phyloP scores from a whole-genome alignment of 1,140 invertebrate genomes.

The Hermetia illucens region DNA sequence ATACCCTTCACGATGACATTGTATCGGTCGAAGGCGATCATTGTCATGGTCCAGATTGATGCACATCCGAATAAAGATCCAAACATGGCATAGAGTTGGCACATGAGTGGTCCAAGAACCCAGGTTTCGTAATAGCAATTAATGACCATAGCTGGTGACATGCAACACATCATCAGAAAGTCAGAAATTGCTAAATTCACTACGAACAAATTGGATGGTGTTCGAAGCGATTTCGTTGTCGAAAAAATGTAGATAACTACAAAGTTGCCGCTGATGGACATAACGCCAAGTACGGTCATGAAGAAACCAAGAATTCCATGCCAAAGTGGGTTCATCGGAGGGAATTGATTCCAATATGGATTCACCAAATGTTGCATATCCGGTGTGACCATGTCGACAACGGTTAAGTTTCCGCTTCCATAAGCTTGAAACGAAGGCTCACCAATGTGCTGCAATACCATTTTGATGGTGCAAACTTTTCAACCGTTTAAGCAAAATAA shows the following conservation, averaged over 20 bases:
- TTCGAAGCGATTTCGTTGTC: conserved; percentile 49
- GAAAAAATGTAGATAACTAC: conserved; percentile 64
- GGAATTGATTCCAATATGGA: conserved; percentile 46
- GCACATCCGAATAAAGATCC: conserved; percentile 59
- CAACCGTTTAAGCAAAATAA: no score
- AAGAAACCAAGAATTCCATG: conserved; percentile 47
- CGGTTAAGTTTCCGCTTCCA: neutral
- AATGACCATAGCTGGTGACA: conserved; percentile 55
- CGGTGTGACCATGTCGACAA: conserved; percentile 28
- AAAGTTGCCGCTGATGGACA: conserved; percentile 52
- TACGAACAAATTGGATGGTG: conserved; percentile 58
- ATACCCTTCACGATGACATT: conserved; percentile 64
- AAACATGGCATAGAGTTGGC: conserved; percentile 55
- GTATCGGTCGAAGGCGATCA: conserved; percentile 47
- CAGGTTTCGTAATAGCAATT: conserved; percentile 61
- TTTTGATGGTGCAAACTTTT: no score
- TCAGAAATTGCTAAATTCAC: conserved; percentile 65
- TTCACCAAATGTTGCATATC: conserved; percentile 44
- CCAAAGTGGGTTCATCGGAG: conserved; percentile 48
- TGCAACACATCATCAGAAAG: conserved; percentile 56
- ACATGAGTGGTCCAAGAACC: conserved; percentile 50
- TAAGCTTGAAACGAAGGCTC: neutral
- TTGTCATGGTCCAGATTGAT: conserved; percentile 64
- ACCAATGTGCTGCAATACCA: neutral
- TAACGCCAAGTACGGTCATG: conserved; percentile 42